Evolutionary conservation across 2,113 vertebrate species (phyloP), one percentile per base, ranked within the genome.

Genomic region (Ophthalmolycus amberensis): DNA sequence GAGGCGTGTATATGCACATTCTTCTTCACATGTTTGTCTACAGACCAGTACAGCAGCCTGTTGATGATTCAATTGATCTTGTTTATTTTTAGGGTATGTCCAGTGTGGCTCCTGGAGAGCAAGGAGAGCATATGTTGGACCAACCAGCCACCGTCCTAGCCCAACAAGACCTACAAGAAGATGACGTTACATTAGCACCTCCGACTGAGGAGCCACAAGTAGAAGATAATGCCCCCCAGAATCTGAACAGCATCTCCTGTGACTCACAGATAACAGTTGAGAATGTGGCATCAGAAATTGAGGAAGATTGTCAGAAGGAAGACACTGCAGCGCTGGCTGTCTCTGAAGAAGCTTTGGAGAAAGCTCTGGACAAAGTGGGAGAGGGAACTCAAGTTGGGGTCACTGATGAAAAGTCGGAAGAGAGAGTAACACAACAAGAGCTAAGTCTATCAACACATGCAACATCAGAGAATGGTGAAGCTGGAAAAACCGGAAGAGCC

Each of bases 281-380:
- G 59, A 90, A 91, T 56, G 80, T 89, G 77, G 76, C 85, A 12
- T 85, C 84, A 68, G 92, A 85, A 77, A 79, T 62, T 3, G 77
- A 90, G 25, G 63, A 62, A 32, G 75, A 68, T 58, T 32, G 14
- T 73, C 44, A 3, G 15, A 27, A 50, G 16, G n/a, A 80, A 22
- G 46, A 52, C 18, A 11, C 18, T 25, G 56, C 62, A 37, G 42
- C 6, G 59, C 37, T 59, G 46, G 32, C 14, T 1, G 27, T 48
- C 22, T 66, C 42, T 62, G 71, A 60, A 34, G 75, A 79, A 1
- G 16, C 54, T 59, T 20, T 11, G 62, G 71, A 69, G 54, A 44
- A 52, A 75, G 40, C 37, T 29, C 75, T 46, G 42, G 50, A 77
- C 6, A 29, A 52, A 58, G 38, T 71, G 59, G 40, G 22, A 78